These are phyloP conservation scores for Columba janthina DNA, from an alignment of 2,113 vertebrate species.

Conservation along the genomic window DNA sequence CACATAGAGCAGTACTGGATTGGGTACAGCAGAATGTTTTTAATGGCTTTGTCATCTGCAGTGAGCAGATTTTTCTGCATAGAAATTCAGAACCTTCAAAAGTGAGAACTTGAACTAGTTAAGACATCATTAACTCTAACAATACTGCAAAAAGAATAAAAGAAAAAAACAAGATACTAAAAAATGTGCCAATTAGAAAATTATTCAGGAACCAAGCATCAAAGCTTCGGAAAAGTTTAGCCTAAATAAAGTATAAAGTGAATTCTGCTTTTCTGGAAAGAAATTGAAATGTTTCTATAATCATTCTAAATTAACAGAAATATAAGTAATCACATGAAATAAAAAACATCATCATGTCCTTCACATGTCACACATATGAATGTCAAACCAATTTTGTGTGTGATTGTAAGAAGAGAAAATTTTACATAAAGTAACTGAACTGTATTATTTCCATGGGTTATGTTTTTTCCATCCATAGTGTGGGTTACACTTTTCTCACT, in stretches of 20 bases:
- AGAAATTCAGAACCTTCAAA: not conserved
- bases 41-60: not conserved
- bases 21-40: not conserved
- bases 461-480: not conserved
- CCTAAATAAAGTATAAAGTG: not conserved
- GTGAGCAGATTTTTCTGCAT: not conserved
- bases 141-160: not conserved
- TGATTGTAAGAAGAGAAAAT: not conserved
- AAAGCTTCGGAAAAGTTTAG: not conserved
- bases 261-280: not conserved
- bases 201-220: not conserved
- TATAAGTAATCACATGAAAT: not conserved
- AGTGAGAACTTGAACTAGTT: not conserved
- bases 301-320: not conserved
- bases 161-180: not conserved
- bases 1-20: not conserved
- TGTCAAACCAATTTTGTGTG: not conserved
- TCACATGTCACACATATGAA: not conserved
- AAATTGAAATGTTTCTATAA: not conserved
- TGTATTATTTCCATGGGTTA: not conserved
- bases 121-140: not conserved
- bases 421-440: not conserved
- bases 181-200: not conserved
- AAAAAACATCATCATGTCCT: not conserved
- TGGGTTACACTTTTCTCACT: not conserved